Percentiles rank a stretch among this genome's conserved stretches.
These are phyloP conservation scores for Probosciger aterrimus DNA, from an alignment of 2,113 vertebrate genomes.

Conservation along the genomic window DNA sequence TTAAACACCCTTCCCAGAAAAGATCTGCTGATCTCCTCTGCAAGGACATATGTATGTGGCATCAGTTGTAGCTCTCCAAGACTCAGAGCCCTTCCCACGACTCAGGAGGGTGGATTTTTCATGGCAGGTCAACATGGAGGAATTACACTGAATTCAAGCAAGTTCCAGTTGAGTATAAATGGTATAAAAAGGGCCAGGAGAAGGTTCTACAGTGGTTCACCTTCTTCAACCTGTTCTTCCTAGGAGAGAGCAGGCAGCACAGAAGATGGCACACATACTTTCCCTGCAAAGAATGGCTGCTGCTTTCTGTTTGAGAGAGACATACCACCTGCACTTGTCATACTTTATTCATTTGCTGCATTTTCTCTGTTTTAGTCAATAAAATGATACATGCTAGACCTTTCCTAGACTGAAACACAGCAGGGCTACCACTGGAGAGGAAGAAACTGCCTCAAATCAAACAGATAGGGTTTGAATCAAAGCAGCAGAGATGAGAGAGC, in stretches of 20 bases:
- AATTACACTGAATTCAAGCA: not conserved
- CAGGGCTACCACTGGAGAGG: not conserved
- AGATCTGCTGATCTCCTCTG: not conserved
- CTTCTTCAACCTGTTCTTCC: not conserved
- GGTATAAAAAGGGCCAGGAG: not conserved
- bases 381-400: not conserved
- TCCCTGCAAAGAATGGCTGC: not conserved
- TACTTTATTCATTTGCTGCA: not conserved
- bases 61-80: not conserved
- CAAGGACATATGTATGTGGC: not conserved
- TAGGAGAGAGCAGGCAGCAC: not conserved
- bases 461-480: not conserved
- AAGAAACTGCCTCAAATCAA: not conserved
- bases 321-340: not conserved
- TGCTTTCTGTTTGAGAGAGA: not conserved
- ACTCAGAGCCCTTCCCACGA: not conserved
- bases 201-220: not conserved
- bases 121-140: not conserved
- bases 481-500: not conserved
- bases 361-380: not conserved
- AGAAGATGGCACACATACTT: not conserved
- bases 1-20: not conserved
- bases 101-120: not conserved
- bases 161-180: not conserved
- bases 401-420: not conserved